These are phyloP conservation scores for Dreissena polymorpha DNA, from an alignment of 1,140 invertebrate species.

Conservation along the genomic window DNA sequence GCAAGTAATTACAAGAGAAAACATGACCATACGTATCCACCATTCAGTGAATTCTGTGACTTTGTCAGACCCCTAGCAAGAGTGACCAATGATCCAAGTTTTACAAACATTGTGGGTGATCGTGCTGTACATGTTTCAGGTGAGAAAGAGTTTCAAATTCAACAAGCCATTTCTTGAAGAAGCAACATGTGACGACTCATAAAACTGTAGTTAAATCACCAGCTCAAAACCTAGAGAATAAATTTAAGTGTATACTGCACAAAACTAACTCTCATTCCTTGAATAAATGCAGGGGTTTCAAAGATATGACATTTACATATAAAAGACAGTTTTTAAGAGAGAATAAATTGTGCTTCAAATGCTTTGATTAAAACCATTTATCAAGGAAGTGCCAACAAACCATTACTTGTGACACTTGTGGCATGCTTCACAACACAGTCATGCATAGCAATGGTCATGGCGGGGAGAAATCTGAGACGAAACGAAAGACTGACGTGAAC, in stretches of 20 bases:
- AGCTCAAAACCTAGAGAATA: not conserved
- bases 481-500: not conserved
- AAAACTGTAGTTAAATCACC: constrained; percentile 3
- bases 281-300: not conserved
- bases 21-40: not conserved
- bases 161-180: not conserved
- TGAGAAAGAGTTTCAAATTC: not conserved
- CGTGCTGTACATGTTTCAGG: not conserved
- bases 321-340: constrained; percentile 11
- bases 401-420: not conserved
- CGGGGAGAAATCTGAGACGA: not conserved
- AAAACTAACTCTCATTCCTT: constrained; percentile 2
- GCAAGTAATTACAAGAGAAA: not conserved
- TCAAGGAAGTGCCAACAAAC: not conserved
- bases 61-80: not conserved
- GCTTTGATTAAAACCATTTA: not conserved
- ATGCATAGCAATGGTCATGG: not conserved
- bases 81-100: constrained; percentile 2
- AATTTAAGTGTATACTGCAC: not conserved
- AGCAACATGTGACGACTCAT: not conserved
- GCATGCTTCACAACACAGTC: not conserved
- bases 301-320: not conserved
- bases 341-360: constrained; percentile 22
- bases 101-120: not conserved
- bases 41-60: constrained; percentile 1